Percentiles rank a stretch among this genome's conserved stretches.
Conservation (phyloP, 1,140 invertebrate genomes). For the Caenorhabditis briggsae region DNA sequence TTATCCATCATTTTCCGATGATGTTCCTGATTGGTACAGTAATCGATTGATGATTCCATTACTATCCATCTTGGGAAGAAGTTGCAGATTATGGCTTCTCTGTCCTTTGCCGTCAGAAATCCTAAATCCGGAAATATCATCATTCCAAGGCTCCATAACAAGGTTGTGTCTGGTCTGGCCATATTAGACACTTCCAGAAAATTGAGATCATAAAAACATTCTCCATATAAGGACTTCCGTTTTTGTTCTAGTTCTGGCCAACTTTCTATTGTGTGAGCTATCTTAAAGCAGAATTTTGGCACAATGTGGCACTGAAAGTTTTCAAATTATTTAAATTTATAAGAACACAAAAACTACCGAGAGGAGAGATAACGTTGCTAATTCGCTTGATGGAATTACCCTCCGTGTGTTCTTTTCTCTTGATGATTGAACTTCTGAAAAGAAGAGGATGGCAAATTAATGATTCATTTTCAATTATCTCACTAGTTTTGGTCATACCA, state of each 20-base stretch:
- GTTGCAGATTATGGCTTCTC: not conserved
- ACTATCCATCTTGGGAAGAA: conserved; percentile 14
- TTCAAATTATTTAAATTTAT: not conserved
- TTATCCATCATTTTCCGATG: not conserved
- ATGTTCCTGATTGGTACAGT: not conserved
- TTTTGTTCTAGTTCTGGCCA: conserved; percentile 9
- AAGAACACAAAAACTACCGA: not conserved
- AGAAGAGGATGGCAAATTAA: not conserved
- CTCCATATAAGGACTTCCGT: conserved; percentile 5
- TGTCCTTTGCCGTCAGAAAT: not conserved
- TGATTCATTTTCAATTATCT: not conserved
- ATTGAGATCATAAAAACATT: not conserved
- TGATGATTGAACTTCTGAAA: not conserved
- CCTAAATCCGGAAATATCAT: not conserved
- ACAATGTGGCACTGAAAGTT: conserved; percentile 11
- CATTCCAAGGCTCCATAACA: not conserved
- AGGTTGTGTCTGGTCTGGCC: not conserved
- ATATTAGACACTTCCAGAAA: not conserved
- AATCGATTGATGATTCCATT: not conserved
- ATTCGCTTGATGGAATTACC: not conserved
- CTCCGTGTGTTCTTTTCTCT: not conserved
- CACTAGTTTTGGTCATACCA: not conserved
- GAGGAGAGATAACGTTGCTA: not conserved
- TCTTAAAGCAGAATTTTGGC: not conserved
- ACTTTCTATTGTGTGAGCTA: not conserved